phyloP scores from a whole-genome alignment of 2,797 vertebrate genomes.

The Artibeus lituratus region DNA sequence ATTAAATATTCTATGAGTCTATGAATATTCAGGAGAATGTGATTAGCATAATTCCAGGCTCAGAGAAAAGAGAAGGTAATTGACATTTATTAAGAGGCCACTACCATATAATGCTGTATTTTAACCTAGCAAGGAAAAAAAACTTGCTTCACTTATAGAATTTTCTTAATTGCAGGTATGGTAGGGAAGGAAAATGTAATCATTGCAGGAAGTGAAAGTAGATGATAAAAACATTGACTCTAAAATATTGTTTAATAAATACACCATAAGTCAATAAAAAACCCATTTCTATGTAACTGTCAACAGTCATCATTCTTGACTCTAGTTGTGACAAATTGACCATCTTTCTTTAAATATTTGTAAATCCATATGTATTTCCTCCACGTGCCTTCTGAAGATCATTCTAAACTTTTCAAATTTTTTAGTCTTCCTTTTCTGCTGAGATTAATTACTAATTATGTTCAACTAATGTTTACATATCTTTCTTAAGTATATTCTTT shows the following conservation, averaged over 20 bases:
- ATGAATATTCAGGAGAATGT: slow-evolving; percentile 54
- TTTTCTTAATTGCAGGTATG: neutral
- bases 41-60: slow-evolving; percentile 61
- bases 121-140: slow-evolving; percentile 47
- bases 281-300: neutral
- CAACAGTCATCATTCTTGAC: neutral
- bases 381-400: neutral
- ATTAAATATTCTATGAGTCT: slow-evolving; percentile 33
- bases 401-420: neutral
- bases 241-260: slow-evolving; percentile 33
- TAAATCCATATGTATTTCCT: neutral
- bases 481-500: neutral
- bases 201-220: neutral
- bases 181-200: neutral
- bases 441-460: neutral
- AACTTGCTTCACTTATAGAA: neutral
- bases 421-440: neutral
- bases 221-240: slow-evolving; percentile 34
- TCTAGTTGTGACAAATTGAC: neutral
- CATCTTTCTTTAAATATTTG: slow-evolving; percentile 16
- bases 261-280: neutral
- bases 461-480: neutral
- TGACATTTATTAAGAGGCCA: slow-evolving; percentile 65
- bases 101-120: slow-evolving; percentile 26
- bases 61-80: slow-evolving; percentile 46